Conservation (phyloP, 2,888 invertebrate species). For the Hemistola chrysoprasaria region DNA sequence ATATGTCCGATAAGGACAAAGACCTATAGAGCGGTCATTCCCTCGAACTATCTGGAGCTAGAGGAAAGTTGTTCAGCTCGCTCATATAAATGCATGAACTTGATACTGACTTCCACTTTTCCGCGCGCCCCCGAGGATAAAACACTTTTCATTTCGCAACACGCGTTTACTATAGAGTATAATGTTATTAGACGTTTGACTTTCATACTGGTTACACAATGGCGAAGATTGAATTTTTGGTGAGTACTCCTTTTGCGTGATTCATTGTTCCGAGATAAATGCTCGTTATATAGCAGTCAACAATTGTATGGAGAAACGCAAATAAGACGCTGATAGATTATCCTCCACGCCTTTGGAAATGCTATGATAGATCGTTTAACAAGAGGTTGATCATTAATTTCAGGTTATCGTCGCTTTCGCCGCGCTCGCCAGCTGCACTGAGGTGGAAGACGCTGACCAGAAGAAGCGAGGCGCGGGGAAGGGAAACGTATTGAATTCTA, state of each 20-base stretch:
- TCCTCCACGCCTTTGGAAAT: conserved; percentile 36
- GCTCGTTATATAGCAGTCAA: conserved; percentile 5
- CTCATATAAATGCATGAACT: conserved; percentile 78
- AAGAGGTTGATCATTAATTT: conserved; percentile 36
- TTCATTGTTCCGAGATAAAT: conserved; percentile 20
- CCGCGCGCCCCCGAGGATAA: conserved; percentile 51
- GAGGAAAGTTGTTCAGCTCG: conserved; percentile 69
- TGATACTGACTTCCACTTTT: conserved; percentile 73
- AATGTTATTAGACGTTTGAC: conserved; percentile 52
- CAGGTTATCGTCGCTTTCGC: conserved; percentile 64
- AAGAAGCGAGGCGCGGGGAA: conserved; percentile 72
- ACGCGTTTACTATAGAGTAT: conserved; percentile 46
- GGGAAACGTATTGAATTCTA: conserved; percentile 59
- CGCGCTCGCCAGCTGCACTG: conserved; percentile 56
- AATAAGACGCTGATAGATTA: conserved; percentile 47
- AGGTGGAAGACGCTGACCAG: conserved; percentile 66
- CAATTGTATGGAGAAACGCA: conserved; percentile 15
- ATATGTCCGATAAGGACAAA: conserved; percentile 72
- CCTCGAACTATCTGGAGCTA: conserved; percentile 61
- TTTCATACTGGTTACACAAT: conserved; percentile 41
- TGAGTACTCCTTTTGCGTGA: conserved; percentile 42
- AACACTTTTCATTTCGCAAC: conserved; percentile 69
- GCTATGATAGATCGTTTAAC: conserved; percentile 41
- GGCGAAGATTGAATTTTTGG: conserved; percentile 63
- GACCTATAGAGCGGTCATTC: conserved; percentile 74